Percentiles rank a stretch among this genome's conserved stretches.
These are phyloP conservation scores for Drosophila sechellia DNA, from an alignment of 1,140 invertebrate species.

Conservation along the genomic window DNA sequence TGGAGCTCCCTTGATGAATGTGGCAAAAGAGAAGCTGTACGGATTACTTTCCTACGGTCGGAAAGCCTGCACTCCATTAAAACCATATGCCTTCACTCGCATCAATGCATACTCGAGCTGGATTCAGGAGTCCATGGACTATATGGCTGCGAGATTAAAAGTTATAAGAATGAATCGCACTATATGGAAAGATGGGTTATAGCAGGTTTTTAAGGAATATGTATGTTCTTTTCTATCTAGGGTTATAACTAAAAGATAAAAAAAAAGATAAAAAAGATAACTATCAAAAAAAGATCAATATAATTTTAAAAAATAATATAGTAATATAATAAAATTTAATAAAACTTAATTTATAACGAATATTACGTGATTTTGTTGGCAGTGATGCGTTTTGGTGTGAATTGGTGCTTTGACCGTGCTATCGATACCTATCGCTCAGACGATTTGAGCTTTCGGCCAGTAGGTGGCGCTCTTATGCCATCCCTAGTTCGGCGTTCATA, in stretches of 20 bases:
- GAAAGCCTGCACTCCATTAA: slow-evolving; percentile 28
- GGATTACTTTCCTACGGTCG: slow-evolving; percentile 60
- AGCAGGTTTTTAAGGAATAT: no score
- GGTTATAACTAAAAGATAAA: no score
- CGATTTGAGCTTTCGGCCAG: slow-evolving; percentile 1
- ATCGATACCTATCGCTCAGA: no score
- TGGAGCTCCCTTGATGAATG: slow-evolving; percentile 54
- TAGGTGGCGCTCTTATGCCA: neutral
- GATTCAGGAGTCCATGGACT: slow-evolving; percentile 38
- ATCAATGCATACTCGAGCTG: slow-evolving; percentile 43
- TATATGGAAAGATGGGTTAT: neutral
- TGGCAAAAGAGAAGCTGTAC: slow-evolving; percentile 2
- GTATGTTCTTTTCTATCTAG: no score
- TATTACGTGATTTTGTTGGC: no score
- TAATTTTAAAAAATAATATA: no score
- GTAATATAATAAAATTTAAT: no score
- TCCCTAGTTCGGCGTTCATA: slow-evolving; percentile 6
- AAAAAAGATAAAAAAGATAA: no score
- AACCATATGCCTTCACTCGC: slow-evolving; percentile 55
- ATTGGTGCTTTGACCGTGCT: no score
- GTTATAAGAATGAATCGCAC: neutral
- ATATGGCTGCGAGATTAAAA: neutral
- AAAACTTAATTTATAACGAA: no score
- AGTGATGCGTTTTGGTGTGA: neutral
- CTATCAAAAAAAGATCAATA: no score